Percentiles rank a stretch among this genome's conserved stretches.
These are phyloP conservation scores for Oithona nana DNA, from an alignment of 2,888 invertebrate genomes.

Conservation along the genomic window DNA sequence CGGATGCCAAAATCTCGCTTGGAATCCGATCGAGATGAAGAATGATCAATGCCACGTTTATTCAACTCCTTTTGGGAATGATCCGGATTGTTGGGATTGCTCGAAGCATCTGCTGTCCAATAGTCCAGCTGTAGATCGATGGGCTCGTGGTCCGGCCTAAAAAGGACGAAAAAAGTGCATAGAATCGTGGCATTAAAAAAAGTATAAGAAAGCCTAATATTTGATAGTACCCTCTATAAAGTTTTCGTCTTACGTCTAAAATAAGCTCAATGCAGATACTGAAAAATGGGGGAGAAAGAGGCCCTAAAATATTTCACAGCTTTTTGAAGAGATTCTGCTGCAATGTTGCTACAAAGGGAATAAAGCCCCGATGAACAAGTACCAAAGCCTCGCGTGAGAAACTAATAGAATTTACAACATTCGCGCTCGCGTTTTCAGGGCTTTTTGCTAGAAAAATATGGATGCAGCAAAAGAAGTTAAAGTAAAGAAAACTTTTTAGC, in stretches of 20 bases:
- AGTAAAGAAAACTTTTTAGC: no score
- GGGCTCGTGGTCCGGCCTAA: neutral
- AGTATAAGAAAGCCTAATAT: no score
- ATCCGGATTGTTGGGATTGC: neutral
- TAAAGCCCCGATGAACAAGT: no score
- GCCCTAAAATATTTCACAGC: neutral
- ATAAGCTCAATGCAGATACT: neutral
- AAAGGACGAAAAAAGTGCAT: neutral
- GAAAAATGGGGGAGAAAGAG: neutral
- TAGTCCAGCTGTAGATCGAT: constrained; percentile 16
- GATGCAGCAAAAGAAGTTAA: no score
- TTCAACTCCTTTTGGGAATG: neutral
- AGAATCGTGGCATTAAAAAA: neutral
- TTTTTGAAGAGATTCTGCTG: no score
- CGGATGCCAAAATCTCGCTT: neutral
- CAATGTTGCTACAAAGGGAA: no score
- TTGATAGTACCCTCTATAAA: no score
- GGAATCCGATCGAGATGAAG: neutral
- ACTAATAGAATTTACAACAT: no score
- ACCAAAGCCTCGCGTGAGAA: no score
- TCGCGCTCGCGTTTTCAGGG: no score
- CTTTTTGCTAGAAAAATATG: no score
- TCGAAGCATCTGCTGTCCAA: constrained; percentile 6
- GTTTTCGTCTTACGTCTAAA: no score
- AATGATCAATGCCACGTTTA: neutral